Base-by-base conservation (phyloP, 2,113 vertebrate species). In the Cyanoliseus patagonus region DNA sequence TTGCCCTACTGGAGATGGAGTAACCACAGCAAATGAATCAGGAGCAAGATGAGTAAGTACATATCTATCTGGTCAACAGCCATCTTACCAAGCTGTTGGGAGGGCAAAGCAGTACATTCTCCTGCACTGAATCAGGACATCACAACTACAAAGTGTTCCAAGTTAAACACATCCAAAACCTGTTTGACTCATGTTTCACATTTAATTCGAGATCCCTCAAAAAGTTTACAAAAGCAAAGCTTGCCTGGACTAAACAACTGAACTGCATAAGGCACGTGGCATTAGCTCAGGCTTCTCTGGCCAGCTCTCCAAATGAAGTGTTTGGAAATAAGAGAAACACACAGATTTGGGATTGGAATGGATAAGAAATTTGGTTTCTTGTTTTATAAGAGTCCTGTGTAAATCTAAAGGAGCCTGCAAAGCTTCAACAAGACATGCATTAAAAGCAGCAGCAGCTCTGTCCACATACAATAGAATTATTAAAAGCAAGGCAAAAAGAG, bases 241-340 rank as follows among this genome's bases (percentile, higher is more conserved):
- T 92, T 80, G 92, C 41, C 82, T 95, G 94, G 93, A 93, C 92
- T 95, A 91, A 96, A 97, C 92, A 97, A 95, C 90, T 82, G 83
- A 85, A 86, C 92, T 94, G 90, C 79, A 93, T 25, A 47, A 91
- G 79, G 93, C 93, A 91, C 90, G 84, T 96, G 95, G 96, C 91
- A 76, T 93, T 80, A 95, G 95, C 93, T 88, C 90, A 94, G 73
- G 86, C 84, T 94, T 49, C 84, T 86, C 88, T 79, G 69, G 88
- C 95, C 96, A 96, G 86, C 41, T 80, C 85, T 95, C 92, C 86
- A 97, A 94, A 97, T 96, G 95, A 96, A 97, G 93, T 95, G 93
- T 97, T 97, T 96, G 95, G 92, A 96, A 94, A 96, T 89, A 86
- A 70, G 96, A 95, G 95, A 97, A 97, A 95, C 92, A 92, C 93